Evolutionary conservation across 2,113 vertebrate genomes (phyloP).

Genomic region (Chlamydotis undulata): DNA sequence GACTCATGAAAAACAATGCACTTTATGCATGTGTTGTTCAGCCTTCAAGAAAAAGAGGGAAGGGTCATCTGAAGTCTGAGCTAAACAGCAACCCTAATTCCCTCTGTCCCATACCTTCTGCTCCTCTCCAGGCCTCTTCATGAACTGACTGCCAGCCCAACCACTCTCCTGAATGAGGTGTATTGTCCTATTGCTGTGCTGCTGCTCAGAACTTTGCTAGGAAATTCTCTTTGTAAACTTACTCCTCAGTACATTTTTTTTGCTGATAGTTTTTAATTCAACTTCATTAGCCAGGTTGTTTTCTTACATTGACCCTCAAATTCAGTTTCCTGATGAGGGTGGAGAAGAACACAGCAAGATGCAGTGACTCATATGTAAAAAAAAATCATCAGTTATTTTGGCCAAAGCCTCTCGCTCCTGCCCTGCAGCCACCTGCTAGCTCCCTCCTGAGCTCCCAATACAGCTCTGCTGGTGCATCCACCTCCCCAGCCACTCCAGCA

Average conservation of each 20-base stretch:
- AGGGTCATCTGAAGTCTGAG: not conserved
- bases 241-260: not conserved
- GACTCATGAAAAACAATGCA: not conserved
- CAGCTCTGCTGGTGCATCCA: not conserved
- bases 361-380: not conserved
- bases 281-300: not conserved
- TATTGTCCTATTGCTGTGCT: not conserved
- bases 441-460: not conserved
- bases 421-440: not conserved
- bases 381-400: not conserved
- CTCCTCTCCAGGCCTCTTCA: not conserved
- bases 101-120: not conserved
- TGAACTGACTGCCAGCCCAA: not conserved
- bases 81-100: not conserved
- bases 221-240: not conserved
- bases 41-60: not conserved
- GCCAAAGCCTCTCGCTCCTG: not conserved
- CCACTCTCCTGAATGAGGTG: not conserved
- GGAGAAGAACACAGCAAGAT: not conserved
- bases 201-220: not conserved
- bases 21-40: not conserved
- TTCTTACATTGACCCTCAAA: not conserved
- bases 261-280: not conserved
- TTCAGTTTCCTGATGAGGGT: not conserved
- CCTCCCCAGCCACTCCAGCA: not conserved